phyloP scores from a whole-genome alignment of 2,888 invertebrate species.

The Habrosyne pyritoides region DNA sequence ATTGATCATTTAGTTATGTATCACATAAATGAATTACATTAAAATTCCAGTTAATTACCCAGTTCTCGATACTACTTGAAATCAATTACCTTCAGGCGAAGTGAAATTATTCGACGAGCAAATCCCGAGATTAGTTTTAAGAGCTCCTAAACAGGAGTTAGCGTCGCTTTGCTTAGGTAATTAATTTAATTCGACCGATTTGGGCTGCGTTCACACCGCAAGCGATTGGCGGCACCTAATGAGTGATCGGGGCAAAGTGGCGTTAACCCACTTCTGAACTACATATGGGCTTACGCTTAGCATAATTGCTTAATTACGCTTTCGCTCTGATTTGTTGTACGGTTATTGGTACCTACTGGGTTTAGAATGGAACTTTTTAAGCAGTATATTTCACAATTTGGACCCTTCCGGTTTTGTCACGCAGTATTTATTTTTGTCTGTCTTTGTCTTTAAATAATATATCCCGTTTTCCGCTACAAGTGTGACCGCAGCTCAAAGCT shows the following conservation, averaged over 20 bases:
- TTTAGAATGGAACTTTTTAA: too few relatives aligned
- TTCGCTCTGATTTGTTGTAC: background rate
- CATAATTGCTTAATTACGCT: background rate
- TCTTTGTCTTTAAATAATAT: too few relatives aligned
- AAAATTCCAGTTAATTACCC: background rate
- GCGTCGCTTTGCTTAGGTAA: conserved; percentile 42
- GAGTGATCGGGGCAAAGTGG: background rate
- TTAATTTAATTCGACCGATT: conserved; percentile 50
- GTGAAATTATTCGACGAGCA: conserved; percentile 37
- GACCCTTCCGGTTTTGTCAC: too few relatives aligned
- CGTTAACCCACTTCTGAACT: background rate
- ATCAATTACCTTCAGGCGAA: conserved; percentile 30
- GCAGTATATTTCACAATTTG: too few relatives aligned
- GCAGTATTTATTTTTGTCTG: too few relatives aligned
- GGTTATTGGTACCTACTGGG: too few relatives aligned
- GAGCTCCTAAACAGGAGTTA: conserved; percentile 48
- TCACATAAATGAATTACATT: background rate
- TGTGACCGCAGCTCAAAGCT: background rate
- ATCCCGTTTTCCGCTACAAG: background rate
- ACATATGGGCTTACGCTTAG: background rate
- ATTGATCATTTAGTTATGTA: too few relatives aligned
- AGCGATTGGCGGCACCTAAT: conserved; percentile 12
- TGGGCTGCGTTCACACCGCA: conserved; percentile 20
- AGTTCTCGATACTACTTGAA: conserved; percentile 6
- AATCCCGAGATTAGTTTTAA: conserved; percentile 47